phyloP scores from a whole-genome alignment of 1,140 invertebrate species.

The Danaus plexippus region DNA sequence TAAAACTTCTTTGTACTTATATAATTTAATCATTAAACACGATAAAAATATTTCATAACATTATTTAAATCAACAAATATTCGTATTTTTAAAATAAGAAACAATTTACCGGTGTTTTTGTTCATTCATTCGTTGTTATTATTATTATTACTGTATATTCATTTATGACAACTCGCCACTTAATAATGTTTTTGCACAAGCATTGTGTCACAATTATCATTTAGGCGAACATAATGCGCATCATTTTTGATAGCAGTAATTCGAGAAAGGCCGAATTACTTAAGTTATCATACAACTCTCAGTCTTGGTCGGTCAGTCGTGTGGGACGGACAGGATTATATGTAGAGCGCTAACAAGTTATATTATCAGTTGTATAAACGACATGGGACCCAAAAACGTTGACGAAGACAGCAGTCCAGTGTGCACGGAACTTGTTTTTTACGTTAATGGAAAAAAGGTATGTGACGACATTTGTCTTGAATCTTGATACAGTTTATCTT shows the following conservation, averaged over 20 bases:
- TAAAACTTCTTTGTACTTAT: no score
- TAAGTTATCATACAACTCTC: conserved; percentile 2
- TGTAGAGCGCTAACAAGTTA: not conserved
- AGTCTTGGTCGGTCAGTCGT: conserved; percentile 24
- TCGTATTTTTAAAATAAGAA: no score
- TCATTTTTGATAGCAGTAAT: conserved; percentile 3
- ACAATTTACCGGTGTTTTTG: no score
- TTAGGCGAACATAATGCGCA: not conserved
- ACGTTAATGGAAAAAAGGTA: conserved; percentile 62
- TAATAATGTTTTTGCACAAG: no score
- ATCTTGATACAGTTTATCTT: not conserved
- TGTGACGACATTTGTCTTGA: conserved; percentile 8
- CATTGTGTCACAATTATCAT: conserved; percentile 4
- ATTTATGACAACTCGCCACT: no score
- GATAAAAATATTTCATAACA: no score
- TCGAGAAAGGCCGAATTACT: no score
- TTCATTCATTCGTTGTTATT: no score
- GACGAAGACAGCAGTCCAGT: conserved; percentile 42
- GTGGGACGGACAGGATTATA: conserved; percentile 13
- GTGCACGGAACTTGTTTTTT: conserved; percentile 46
- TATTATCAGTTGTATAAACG: conserved; percentile 6
- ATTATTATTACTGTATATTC: no score
- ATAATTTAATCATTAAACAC: no score
- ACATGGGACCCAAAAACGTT: conserved; percentile 45
- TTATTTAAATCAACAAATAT: no score